Conservation (phyloP, 1,140 invertebrate genomes). For the Hypsibius dujardini region DNA sequence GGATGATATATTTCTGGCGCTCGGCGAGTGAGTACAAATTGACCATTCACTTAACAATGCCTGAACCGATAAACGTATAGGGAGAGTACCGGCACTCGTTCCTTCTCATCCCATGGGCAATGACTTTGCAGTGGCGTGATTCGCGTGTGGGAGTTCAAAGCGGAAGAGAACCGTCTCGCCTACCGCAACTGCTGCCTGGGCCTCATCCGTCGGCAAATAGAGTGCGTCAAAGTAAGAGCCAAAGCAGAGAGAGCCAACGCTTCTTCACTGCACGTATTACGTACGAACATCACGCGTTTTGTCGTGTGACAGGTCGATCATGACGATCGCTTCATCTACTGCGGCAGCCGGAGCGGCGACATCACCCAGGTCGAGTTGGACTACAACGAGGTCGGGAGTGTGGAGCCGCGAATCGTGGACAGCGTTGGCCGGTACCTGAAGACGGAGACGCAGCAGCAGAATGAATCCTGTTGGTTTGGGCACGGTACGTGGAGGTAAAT, state of each 20-base stretch:
- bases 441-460: background rate
- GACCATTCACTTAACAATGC: slow-evolving; percentile 16
- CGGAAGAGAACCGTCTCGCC: slow-evolving; percentile 46
- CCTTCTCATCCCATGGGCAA: too few relatives aligned
- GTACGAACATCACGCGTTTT: slow-evolving; percentile 17
- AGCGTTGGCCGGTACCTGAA: background rate
- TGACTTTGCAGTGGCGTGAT: slow-evolving; percentile 45
- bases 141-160: slow-evolving; percentile 55
- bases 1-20: slow-evolving; percentile 34
- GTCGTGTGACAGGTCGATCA: slow-evolving; percentile 33
- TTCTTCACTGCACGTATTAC: background rate
- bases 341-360: slow-evolving; percentile 63
- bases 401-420: background rate
- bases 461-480: slow-evolving; percentile 1
- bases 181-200: slow-evolving; percentile 46
- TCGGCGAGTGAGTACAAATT: slow-evolving; percentile 33
- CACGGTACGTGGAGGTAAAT: background rate
- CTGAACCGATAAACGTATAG: too few relatives aligned
- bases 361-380: slow-evolving; percentile 31
- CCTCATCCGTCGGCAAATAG: slow-evolving; percentile 33
- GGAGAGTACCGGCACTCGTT: too few relatives aligned
- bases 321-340: slow-evolving; percentile 53
- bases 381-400: background rate
- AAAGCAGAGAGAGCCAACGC: slow-evolving; percentile 27
- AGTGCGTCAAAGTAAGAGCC: slow-evolving; percentile 37